phyloP scores from a whole-genome alignment of 2,888 invertebrate genomes.

The Flexamia atlantica region DNA sequence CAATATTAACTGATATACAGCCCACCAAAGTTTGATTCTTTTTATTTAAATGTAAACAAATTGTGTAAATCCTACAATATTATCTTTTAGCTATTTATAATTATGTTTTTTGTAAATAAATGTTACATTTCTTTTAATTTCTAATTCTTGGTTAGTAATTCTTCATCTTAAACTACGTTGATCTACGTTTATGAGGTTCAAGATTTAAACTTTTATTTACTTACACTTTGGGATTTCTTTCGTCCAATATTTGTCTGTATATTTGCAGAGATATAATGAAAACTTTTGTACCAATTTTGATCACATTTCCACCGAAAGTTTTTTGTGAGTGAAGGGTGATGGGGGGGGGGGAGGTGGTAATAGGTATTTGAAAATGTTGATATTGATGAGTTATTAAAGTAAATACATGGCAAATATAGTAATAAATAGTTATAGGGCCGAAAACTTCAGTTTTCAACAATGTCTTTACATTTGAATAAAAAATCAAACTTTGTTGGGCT shows the following conservation, averaged over 20 bases:
- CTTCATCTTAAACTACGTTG: slow-evolving; percentile 9
- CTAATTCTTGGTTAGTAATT: slow-evolving; percentile 17
- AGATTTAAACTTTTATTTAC: not conserved
- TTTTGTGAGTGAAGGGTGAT: not conserved
- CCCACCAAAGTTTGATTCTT: too few relatives aligned
- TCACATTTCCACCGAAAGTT: not conserved
- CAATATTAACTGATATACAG: too few relatives aligned
- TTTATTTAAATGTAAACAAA: too few relatives aligned
- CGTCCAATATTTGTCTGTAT: not conserved
- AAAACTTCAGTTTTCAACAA: not conserved
- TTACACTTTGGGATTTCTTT: not conserved
- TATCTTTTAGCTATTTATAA: not conserved
- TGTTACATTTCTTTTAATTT: slow-evolving; percentile 1
- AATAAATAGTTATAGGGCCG: slow-evolving; percentile 18
- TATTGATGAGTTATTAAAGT: not conserved
- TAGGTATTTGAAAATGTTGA: not conserved
- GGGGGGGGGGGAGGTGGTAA: slow-evolving; percentile 7
- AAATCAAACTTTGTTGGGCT: not conserved
- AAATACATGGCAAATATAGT: not conserved
- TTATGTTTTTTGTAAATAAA: not conserved
- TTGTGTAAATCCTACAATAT: not conserved
- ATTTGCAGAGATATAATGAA: slow-evolving; percentile 12
- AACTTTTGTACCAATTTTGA: not conserved
- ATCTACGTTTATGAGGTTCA: slow-evolving; percentile 18
- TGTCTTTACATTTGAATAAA: not conserved